Percentiles rank a stretch among this genome's conserved stretches.
phyloP scores from a whole-genome alignment of 1,140 invertebrate species.

The Notospermus geniculatus region DNA sequence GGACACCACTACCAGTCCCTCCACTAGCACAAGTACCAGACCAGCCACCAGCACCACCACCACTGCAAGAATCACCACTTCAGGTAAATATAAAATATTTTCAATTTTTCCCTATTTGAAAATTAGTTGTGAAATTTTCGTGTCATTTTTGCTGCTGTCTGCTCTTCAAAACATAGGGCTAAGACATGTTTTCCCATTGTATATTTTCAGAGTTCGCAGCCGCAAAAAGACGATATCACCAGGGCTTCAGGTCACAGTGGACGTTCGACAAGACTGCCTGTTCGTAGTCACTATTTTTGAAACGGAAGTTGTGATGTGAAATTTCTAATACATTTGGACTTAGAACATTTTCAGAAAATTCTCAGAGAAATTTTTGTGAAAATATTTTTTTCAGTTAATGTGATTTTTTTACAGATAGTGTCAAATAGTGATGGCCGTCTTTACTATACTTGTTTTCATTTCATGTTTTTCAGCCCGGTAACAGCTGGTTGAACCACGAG shows the following conservation, averaged over 20 bases:
- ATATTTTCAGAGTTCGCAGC: slow-evolving; percentile 3
- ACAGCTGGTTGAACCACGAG: not conserved
- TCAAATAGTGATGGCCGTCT: too few species aligned
- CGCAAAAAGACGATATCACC: not conserved
- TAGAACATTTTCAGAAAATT: too few species aligned
- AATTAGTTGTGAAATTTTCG: too few species aligned
- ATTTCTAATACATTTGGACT: too few species aligned
- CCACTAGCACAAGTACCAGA: not conserved
- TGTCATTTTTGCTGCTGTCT: too few species aligned
- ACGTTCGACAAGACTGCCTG: not conserved
- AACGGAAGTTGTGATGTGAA: too few species aligned
- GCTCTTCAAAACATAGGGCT: too few species aligned
- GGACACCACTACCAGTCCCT: not conserved
- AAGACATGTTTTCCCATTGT: too few species aligned
- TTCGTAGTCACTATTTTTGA: too few species aligned
- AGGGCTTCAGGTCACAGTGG: not conserved
- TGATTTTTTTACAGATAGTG: too few species aligned
- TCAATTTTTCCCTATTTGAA: not conserved
- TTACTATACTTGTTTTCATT: not conserved
- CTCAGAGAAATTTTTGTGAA: too few species aligned
- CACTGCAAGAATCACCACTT: not conserved
- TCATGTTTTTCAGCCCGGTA: not conserved
- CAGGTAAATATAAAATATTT: slow-evolving; percentile 5
- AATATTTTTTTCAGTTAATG: too few species aligned
- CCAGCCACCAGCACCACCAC: not conserved